Percentiles rank a stretch among this genome's conserved stretches.
These are phyloP conservation scores for Palythoa heliodiscus DNA, from an alignment of 92 coral and sea anemone species.

Conservation along the genomic window DNA sequence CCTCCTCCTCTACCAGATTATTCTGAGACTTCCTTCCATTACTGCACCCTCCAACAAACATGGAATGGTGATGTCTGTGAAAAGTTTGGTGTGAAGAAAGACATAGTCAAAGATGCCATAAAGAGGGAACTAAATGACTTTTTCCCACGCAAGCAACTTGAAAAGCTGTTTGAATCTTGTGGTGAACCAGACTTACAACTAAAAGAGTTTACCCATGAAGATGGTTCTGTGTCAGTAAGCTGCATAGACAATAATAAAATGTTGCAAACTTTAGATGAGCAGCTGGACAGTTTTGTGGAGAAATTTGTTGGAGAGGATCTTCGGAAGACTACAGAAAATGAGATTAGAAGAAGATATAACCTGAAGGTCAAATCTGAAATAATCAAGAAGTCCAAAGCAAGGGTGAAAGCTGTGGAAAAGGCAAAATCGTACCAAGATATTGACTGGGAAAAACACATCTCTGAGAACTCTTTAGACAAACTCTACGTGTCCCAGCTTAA, in stretches of 20 bases:
- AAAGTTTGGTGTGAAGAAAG: conserved; percentile 22
- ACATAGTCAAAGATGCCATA: conserved; percentile 6
- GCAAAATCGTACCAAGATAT: conserved; percentile 38
- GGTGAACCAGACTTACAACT: conserved; percentile 43
- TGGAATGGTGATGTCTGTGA: conserved; percentile 34
- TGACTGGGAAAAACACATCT: conserved; percentile 23
- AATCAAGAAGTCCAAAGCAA: conserved; percentile 19
- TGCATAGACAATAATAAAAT: conserved; percentile 3
- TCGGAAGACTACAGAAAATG: conserved; percentile 18
- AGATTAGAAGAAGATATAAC: conserved; percentile 4
- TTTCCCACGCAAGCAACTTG: conserved; percentile 57
- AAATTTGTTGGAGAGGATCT: conserved; percentile 2
- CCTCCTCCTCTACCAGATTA: conserved; percentile 39
- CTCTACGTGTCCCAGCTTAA: conserved; percentile 30
- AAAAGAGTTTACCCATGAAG: conserved; percentile 3
- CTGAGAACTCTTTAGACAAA: conserved; percentile 2
- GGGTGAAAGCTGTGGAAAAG: conserved; percentile 28
- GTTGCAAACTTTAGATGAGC: neutral
- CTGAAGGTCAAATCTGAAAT: conserved; percentile 19
- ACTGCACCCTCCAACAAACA: conserved; percentile 24
- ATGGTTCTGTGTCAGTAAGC: conserved; percentile 5
- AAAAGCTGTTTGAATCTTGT: conserved; percentile 44
- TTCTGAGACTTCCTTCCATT: conserved; percentile 40
- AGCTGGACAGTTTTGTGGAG: conserved; percentile 7
- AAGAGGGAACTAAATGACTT: conserved; percentile 42